Percentiles rank a stretch among this genome's conserved stretches.
Evolutionary conservation across 2,797 vertebrate genomes (phyloP).

Genomic region (Masticophis lateralis): DNA sequence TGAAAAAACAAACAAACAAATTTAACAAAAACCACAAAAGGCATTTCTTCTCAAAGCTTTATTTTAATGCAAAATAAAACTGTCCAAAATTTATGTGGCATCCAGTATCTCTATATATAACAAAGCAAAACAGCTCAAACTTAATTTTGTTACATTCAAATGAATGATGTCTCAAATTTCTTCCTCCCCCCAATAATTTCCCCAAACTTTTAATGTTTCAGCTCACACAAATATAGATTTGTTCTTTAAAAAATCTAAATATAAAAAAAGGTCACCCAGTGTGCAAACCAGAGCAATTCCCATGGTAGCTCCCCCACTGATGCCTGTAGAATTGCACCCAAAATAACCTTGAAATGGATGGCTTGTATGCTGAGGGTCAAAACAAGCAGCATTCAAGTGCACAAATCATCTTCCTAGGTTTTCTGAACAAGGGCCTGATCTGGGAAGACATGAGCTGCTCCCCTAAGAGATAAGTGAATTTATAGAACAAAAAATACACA

Average conservation of each 20-base stretch:
- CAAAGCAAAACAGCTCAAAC: conserved; percentile 67
- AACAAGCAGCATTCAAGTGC: conserved; percentile 49
- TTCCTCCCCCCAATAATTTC: conserved; percentile 57
- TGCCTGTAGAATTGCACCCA: not conserved
- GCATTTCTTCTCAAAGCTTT: conserved; percentile 68
- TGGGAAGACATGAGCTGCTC: conserved; percentile 36
- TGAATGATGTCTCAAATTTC: conserved; percentile 60
- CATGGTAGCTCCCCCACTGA: not conserved
- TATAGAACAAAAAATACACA: not conserved
- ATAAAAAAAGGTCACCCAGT: conserved; percentile 31
- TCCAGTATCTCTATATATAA: conserved; percentile 72
- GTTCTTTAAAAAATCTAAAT: conserved; percentile 50
- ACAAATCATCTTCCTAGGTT: conserved; percentile 38
- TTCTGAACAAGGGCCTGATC: not conserved
- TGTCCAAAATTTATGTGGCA: conserved; percentile 69
- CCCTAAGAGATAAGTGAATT: not conserved
- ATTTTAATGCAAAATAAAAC: conserved; percentile 79
- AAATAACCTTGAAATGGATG: not conserved
- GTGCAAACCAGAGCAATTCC: conserved; percentile 11
- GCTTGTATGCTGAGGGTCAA: conserved; percentile 3
- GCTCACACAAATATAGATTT: conserved; percentile 54
- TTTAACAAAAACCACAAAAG: conserved; percentile 1
- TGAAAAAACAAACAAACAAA: no score
- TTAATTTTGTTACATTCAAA: conserved; percentile 57
- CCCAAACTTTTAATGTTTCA: conserved; percentile 55